Evolutionary conservation across 2,888 invertebrate species (phyloP).

Genomic region (Eristalinus aeneus): DNA sequence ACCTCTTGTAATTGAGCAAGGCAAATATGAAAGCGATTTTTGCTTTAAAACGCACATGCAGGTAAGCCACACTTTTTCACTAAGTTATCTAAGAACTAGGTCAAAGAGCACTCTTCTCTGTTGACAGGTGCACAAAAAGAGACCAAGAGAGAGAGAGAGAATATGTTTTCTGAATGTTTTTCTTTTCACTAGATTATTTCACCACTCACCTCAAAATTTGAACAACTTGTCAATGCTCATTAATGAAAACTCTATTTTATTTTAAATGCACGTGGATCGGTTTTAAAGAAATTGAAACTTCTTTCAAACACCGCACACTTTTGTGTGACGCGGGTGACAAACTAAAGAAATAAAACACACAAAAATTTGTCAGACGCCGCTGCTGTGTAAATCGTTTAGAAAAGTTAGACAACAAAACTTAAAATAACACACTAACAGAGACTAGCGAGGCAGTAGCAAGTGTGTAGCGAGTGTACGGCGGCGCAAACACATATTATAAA

Average conservation of each 20-base stretch:
- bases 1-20: neutral
- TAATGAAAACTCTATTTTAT: neutral
- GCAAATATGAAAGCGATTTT: neutral
- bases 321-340: conserved; percentile 33
- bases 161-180: neutral
- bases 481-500: conserved; percentile 29
- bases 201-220: neutral
- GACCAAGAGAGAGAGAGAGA: neutral
- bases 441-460: too few species aligned
- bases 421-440: conserved; percentile 59
- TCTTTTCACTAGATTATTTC: neutral
- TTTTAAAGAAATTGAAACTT: neutral
- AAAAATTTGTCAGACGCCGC: conserved; percentile 25
- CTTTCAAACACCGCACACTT: neutral
- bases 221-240: neutral
- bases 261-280: conserved; percentile 25
- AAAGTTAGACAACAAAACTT: conserved; percentile 61
- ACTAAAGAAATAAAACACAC: neutral
- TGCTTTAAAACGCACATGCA: neutral
- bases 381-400: conserved; percentile 57
- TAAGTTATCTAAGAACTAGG: conserved; percentile 30
- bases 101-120: conserved; percentile 23
- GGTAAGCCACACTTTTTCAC: neutral
- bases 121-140: conserved; percentile 17
- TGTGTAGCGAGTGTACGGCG: conserved; percentile 9